Evolutionary conservation across 2,113 vertebrate species (phyloP).

Genomic region (Uria aalge): DNA sequence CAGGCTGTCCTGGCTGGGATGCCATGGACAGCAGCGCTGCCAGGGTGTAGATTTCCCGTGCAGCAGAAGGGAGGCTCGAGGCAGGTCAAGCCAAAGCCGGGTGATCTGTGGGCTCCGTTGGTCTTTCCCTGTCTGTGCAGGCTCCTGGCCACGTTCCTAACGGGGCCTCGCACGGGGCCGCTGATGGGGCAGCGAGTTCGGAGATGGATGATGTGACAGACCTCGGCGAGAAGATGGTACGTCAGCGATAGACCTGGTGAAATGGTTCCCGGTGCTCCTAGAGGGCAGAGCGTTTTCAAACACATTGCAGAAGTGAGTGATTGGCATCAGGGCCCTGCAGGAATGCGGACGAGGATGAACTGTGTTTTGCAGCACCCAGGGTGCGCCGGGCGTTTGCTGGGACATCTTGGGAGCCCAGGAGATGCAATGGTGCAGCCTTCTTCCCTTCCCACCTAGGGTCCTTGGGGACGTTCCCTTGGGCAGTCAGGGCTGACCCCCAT

Average conservation of each 20-base stretch:
- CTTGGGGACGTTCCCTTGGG: not conserved
- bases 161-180: not conserved
- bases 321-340: not conserved
- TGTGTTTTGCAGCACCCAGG: fast-evolving
- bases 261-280: fast-evolving
- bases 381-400: fast-evolving
- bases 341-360: not conserved
- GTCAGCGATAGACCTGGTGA: not conserved
- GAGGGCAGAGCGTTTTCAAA: not conserved
- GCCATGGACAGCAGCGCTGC: fast-evolving
- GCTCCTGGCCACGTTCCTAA: not conserved
- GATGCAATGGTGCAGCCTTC: not conserved
- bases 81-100: not conserved
- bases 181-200: not conserved
- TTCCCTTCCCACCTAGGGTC: not conserved
- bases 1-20: fast-evolving
- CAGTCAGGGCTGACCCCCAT: not conserved
- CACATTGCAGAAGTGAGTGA: fast-evolving
- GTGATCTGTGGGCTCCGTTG: not conserved
- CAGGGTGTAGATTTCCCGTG: fast-evolving
- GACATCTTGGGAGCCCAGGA: not conserved
- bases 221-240: constrained; percentile 75
- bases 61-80: fast-evolving
- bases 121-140: not conserved
- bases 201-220: constrained; percentile 57